phyloP scores from a whole-genome alignment of 23 tunicate species.

The Diplosoma virens region DNA sequence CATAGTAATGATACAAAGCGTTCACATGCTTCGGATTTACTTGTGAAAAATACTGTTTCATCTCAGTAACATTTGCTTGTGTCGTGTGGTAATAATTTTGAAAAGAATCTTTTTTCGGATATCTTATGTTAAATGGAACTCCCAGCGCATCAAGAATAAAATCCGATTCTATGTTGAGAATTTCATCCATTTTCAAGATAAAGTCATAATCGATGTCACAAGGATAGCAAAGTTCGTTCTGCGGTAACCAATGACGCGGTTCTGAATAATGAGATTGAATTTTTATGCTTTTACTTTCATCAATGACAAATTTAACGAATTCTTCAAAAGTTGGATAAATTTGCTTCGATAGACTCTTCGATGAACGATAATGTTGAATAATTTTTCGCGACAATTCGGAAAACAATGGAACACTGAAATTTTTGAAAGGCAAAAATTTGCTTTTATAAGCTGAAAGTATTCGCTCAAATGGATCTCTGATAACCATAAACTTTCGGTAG shows the following conservation, averaged over 20 bases:
- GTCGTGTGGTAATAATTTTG: no score
- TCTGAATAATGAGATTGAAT: constrained; percentile 24
- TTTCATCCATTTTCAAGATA: constrained; percentile 25
- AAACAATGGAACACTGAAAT: constrained; percentile 7
- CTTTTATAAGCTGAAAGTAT: constrained; percentile 38
- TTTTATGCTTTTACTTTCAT: not conserved
- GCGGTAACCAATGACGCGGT: constrained; percentile 57
- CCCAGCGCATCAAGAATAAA: not conserved
- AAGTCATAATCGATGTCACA: constrained; percentile 62
- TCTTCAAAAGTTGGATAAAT: constrained; percentile 17
- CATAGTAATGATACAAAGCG: no score
- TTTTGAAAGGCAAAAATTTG: constrained; percentile 16
- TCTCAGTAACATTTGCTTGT: no score
- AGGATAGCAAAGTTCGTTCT: constrained; percentile 53
- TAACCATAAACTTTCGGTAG: constrained; percentile 41
- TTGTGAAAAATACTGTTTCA: no score
- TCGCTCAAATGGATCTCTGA: constrained; percentile 47
- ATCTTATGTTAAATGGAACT: constrained; percentile 7
- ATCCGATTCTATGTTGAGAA: constrained; percentile 42
- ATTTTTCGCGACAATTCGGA: constrained; percentile 10
- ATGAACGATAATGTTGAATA: not conserved
- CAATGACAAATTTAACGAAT: constrained; percentile 16
- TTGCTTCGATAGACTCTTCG: not conserved
- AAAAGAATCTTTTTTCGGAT: constrained; percentile 29
- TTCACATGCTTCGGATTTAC: no score